phyloP scores from a whole-genome alignment of 2,113 vertebrate genomes.

The Oryzias melastigma region DNA sequence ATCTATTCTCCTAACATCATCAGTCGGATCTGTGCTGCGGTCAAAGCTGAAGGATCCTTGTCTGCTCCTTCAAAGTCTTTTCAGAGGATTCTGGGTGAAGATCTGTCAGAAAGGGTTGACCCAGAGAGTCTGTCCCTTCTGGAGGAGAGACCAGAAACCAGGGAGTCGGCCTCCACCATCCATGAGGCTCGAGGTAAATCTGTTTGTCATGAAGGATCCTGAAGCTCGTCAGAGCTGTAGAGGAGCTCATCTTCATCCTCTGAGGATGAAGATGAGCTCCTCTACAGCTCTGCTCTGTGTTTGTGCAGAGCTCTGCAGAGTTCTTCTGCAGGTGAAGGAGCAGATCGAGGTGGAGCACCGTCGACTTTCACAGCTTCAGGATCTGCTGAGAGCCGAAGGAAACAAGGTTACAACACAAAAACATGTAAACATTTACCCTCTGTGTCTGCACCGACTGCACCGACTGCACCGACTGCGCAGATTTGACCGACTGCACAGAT shows the following conservation, averaged over 20 bases:
- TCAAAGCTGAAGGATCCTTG: background rate
- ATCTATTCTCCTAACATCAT: background rate
- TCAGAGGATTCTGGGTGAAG: slow-evolving; percentile 62
- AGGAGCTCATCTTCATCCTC: no score
- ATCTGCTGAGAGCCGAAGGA: slow-evolving; percentile 64
- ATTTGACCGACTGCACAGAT: no score
- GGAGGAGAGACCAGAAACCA: slow-evolving; percentile 48
- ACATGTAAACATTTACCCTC: background rate
- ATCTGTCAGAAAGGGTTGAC: slow-evolving; percentile 55
- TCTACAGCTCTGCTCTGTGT: background rate
- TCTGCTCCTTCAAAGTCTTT: slow-evolving; percentile 68
- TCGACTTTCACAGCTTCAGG: slow-evolving; percentile 76
- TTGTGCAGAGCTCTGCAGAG: slow-evolving; percentile 73
- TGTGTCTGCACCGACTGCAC: no score
- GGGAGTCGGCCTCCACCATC: slow-evolving; percentile 59
- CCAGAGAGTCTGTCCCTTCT: slow-evolving; percentile 27
- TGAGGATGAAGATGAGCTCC: no score
- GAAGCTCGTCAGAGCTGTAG: no score
- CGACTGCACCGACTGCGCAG: no score
- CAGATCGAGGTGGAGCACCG: slow-evolving; percentile 79
- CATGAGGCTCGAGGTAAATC: slow-evolving; percentile 77
- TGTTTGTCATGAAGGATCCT: background rate
- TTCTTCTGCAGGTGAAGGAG: slow-evolving; percentile 75
- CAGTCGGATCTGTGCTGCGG: background rate
- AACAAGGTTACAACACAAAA: slow-evolving; percentile 67